Conservation (phyloP, 2,113 vertebrate species). For the Ceyx cyanopectus region DNA sequence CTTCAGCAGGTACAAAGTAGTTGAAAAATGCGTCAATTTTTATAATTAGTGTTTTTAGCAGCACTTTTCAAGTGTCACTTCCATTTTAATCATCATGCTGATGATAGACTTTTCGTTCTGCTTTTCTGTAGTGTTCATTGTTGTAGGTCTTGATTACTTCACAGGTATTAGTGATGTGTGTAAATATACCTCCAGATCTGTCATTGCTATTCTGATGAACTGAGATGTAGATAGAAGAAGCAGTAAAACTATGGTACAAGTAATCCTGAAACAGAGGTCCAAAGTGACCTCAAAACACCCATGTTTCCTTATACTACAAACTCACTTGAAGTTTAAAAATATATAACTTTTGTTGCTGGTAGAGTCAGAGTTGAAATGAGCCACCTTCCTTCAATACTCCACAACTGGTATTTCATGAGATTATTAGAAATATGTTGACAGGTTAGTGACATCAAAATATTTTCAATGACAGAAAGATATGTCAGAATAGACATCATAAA, state of each 20-base stretch:
- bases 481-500: fast-evolving
- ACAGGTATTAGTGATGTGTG: neutral
- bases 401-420: fast-evolving
- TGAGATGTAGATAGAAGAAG: neutral
- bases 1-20: neutral
- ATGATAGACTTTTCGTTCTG: neutral
- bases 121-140: neutral
- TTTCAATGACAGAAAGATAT: fast-evolving
- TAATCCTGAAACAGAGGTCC: neutral
- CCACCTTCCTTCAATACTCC: neutral
- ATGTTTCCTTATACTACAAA: neutral
- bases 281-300: neutral
- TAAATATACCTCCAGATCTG: neutral
- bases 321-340: neutral
- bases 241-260: neutral
- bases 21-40: neutral
- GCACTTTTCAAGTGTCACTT: neutral
- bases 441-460: neutral
- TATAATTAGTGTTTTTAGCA: neutral
- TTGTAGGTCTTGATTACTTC: neutral
- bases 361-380: neutral
- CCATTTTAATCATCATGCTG: neutral
- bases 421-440: neutral
- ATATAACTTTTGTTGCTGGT: neutral
- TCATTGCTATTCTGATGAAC: neutral